phyloP scores from a whole-genome alignment of 1,140 invertebrate genomes.

The Oryzaephilus surinamensis region DNA sequence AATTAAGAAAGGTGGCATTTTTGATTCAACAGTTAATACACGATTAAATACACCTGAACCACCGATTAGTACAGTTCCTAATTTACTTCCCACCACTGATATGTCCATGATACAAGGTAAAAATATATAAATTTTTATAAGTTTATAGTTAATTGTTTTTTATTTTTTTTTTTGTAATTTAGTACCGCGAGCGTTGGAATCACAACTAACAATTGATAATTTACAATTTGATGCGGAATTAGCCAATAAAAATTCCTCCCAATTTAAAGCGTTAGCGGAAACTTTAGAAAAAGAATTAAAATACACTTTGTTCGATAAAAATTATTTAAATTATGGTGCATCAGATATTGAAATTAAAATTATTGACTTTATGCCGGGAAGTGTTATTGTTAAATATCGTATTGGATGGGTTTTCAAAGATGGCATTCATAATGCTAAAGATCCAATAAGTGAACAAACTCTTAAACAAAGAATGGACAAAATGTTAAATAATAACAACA shows the following conservation, averaged over 20 bases:
- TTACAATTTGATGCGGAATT: constrained; percentile 48
- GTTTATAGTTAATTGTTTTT: constrained; percentile 8
- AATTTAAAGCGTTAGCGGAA: constrained; percentile 47
- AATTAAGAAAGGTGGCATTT: constrained; percentile 21
- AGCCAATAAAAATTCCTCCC: constrained; percentile 45
- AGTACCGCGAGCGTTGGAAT: constrained; percentile 57
- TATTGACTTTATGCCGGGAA: constrained; percentile 51
- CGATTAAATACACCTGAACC: constrained; percentile 37
- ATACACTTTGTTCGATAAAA: constrained; percentile 41
- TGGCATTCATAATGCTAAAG: constrained; percentile 37
- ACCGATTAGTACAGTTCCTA: constrained; percentile 37
- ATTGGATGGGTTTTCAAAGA: constrained; percentile 50
- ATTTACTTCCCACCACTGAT: constrained; percentile 42
- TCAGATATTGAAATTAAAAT: constrained; percentile 50
- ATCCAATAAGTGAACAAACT: constrained; percentile 40
- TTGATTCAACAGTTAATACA: constrained; percentile 13
- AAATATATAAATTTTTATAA: background rate
- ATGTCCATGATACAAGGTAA: constrained; percentile 30
- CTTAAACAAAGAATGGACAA: constrained; percentile 40
- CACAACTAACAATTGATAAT: constrained; percentile 54
- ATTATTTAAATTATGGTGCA: constrained; percentile 40
- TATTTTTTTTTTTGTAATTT: too few relatives aligned
- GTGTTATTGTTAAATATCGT: constrained; percentile 50
- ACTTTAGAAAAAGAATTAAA: constrained; percentile 48
- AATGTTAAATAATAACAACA: constrained; percentile 39